These are phyloP conservation scores for Sterna hirundo DNA, from an alignment of 2,113 vertebrate genomes.

Conservation along the genomic window DNA sequence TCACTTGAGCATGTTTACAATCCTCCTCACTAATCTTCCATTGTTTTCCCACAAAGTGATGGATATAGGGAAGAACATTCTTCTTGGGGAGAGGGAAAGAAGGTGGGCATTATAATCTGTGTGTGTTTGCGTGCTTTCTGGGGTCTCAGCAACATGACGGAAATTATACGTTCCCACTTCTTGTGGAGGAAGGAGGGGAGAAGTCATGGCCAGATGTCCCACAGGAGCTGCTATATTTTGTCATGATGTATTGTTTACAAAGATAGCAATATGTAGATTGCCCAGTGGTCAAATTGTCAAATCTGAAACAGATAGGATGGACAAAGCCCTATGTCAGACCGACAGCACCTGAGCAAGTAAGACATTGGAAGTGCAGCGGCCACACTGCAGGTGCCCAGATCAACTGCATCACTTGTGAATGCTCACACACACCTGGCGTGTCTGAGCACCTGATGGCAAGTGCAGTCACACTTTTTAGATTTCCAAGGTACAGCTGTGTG, in stretches of 20 bases:
- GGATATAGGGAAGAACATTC: neutral
- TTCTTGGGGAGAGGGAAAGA: neutral
- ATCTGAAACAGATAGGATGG: neutral
- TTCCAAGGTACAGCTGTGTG: neutral
- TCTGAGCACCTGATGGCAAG: rapidly evolving
- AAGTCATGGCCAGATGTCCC: neutral
- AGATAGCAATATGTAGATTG: rapidly evolving
- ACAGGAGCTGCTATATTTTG: neutral
- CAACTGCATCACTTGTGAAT: rapidly evolving
- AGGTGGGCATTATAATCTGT: neutral
- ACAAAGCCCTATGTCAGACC: rapidly evolving
- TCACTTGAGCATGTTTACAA: neutral
- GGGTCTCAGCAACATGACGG: neutral
- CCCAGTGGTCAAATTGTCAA: too few species aligned
- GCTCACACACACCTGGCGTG: too few species aligned
- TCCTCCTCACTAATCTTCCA: neutral
- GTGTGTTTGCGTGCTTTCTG: neutral
- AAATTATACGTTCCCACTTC: neutral
- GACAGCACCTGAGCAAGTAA: neutral
- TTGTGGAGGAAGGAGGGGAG: neutral
- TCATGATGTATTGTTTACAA: neutral
- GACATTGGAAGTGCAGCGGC: rapidly evolving
- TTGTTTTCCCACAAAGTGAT: neutral
- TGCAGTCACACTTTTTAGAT: rapidly evolving
- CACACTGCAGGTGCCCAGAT: rapidly evolving